Conservation (phyloP, 2,888 invertebrate genomes). For the Petrophora chlorosata region DNA sequence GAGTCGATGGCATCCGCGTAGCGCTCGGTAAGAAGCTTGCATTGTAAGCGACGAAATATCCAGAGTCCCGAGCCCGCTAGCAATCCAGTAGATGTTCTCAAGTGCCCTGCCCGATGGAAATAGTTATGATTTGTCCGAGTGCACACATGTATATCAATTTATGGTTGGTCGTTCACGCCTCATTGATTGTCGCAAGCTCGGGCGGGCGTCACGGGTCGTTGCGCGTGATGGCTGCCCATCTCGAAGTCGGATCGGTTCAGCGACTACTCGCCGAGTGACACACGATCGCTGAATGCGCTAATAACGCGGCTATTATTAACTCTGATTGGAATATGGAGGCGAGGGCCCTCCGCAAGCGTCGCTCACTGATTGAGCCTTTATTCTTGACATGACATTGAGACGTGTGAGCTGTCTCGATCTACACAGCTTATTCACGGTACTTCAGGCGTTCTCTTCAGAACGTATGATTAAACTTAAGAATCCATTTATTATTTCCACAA, state of each 20-base stretch:
- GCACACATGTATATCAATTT: constrained; percentile 43
- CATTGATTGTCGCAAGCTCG: constrained; percentile 52
- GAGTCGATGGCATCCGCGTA: background rate
- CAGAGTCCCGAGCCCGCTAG: background rate
- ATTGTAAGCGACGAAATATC: background rate
- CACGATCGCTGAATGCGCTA: constrained; percentile 60
- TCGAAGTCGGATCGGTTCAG: background rate
- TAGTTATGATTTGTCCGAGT: constrained; percentile 35
- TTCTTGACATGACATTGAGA: background rate
- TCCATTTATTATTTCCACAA: too few species aligned
- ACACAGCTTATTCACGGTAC: background rate
- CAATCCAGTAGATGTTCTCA: background rate
- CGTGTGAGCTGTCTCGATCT: background rate
- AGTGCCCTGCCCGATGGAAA: constrained; percentile 8
- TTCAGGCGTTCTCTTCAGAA: too few species aligned
- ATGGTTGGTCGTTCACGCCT: constrained; percentile 51
- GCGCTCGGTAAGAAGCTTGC: background rate
- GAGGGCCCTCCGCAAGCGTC: background rate
- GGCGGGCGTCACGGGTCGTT: constrained; percentile 29
- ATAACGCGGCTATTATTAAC: constrained; percentile 49
- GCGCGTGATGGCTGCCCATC: background rate
- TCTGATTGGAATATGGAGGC: constrained; percentile 40
- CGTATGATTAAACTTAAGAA: too few species aligned
- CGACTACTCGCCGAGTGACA: constrained; percentile 45
- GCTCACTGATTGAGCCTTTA: constrained; percentile 1